Evolutionary conservation across 2,888 invertebrate genomes (phyloP), one percentile per base, ranked within the genome.

Genomic region (Auanema freiburgensis): DNA sequence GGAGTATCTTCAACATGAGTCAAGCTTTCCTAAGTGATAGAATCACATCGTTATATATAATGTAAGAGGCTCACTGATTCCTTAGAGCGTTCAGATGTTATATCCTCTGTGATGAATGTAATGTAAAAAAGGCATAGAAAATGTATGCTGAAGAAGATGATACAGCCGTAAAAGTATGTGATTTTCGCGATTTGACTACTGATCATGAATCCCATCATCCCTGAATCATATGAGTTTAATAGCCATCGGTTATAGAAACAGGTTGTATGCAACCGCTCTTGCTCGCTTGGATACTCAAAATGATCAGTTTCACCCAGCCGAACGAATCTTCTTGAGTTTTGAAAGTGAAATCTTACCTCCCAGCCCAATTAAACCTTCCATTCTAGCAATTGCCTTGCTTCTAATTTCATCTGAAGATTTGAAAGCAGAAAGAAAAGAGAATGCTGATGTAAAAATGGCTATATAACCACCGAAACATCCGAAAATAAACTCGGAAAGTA

Each of bases 391-490:
- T 12, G 63, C 62, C 21, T 69, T 63, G 0, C 61, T 62, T 14
- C 69, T 50, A 43, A 63, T 53, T 11, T 52, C 52, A 0, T 57
- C 16, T 57, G 16, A 40, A 24, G 23, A 46, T 5, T 24, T 14
- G 42, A 53, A 18, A 18, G 66, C 62, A 18, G 67, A 59, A 23
- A 72, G 56, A 46, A 67, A 66, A 1, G 69, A 58, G 18, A 69
- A 67, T 2, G 69, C 67, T 2, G 66, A 46, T 2, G 72, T 66
- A 1, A 72, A 65, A 14, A 74, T 71, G 6, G 69, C 63, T 66
- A 72, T 71, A 49, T 72, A 74, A 0, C 76, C 74, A 4, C 75
- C 75, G 53, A 68, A 69, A 0, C 68, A 8, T 1, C 75, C 75
- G 40, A 69, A 76, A 1, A 73, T 65, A 0, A 71, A 49, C 24